Evolutionary conservation across 2,113 vertebrate species (phyloP).

Genomic region (human (Homo sapiens)): GRCh38 chrX:8049501-8050000

Average conservation of each 20-base stretch:
- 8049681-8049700: not conserved
- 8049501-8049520: constrained; percentile 74
- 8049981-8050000: not conserved
- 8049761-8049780: not conserved
- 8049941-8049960: not conserved
- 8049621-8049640: constrained; percentile 66
- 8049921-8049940: not conserved
- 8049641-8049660: constrained; percentile 45
- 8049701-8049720: constrained; percentile 38
- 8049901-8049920: not conserved
- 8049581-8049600: constrained; percentile 73
- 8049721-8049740: not conserved
- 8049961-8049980: not conserved
- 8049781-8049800: not conserved
- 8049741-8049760: constrained; percentile 60
- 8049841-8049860: constrained; percentile 48
- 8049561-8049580: constrained; percentile 68
- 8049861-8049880: constrained; percentile 45
- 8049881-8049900: not conserved
- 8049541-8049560: constrained; percentile 68
- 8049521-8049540: constrained; percentile 65
- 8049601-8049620: constrained; percentile 77
- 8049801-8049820: constrained; percentile 69
- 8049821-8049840: constrained; percentile 67
- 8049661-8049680: constrained; percentile 31